Conservation (phyloP, 2,113 vertebrate species). For the Paralichthys olivaceus region DNA sequence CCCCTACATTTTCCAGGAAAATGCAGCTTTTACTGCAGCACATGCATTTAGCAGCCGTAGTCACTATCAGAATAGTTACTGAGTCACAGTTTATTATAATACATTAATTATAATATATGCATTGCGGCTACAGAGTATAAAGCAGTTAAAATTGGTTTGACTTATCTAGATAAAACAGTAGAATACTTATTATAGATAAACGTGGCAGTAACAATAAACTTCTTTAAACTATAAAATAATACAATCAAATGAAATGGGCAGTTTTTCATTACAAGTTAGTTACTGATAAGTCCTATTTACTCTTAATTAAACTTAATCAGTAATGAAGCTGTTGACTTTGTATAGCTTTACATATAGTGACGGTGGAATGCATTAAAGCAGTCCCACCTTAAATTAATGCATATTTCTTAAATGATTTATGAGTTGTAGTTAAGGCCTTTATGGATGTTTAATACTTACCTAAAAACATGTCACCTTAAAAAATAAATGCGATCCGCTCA, state of each 20-base stretch:
- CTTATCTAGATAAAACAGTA: neutral
- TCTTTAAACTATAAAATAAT: no score
- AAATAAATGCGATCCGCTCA: neutral
- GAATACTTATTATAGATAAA: neutral
- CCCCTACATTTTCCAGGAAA: neutral
- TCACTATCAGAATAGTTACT: neutral
- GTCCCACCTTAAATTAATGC: neutral
- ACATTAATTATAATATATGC: neutral
- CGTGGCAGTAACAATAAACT: no score
- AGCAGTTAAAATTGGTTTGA: neutral
- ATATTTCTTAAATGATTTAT: neutral
- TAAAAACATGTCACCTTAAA: neutral
- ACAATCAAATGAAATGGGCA: no score
- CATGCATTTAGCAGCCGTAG: neutral
- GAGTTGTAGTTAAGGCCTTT: neutral
- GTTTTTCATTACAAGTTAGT: no score
- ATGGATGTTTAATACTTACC: neutral
- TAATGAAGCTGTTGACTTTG: neutral
- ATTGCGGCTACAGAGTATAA: neutral
- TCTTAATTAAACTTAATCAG: neutral
- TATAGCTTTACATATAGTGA: neutral
- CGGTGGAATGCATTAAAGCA: neutral
- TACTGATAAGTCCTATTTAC: neutral
- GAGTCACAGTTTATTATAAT: neutral
- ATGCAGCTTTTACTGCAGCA: neutral